Percentiles rank a stretch among this genome's conserved stretches.
Conservation (phyloP, 2,888 invertebrate genomes). For the Noctua comes region DNA sequence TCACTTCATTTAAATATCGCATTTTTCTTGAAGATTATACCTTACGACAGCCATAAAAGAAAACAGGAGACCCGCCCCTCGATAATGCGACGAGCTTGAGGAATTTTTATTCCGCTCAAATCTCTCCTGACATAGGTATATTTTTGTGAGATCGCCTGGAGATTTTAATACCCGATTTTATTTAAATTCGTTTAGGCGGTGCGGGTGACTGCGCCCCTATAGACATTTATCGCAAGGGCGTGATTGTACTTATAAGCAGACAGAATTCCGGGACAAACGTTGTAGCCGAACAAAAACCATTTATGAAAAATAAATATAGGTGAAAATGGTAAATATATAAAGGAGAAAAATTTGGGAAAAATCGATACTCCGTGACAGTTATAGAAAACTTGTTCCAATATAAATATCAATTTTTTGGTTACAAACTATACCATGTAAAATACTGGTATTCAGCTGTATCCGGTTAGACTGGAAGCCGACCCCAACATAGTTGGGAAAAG, state of each 20-base stretch:
- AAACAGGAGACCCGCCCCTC: conserved; percentile 88
- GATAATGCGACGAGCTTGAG: conserved; percentile 89
- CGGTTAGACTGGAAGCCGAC: too few species aligned
- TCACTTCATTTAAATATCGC: conserved; percentile 90
- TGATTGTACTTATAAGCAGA: conserved; percentile 87
- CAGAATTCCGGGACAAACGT: conserved; percentile 70
- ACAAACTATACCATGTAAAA: neutral
- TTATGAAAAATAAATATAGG: neutral
- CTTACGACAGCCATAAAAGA: conserved; percentile 90
- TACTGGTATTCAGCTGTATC: too few species aligned
- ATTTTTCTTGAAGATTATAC: conserved; percentile 91
- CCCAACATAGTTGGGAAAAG: too few species aligned
- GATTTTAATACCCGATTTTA: conserved; percentile 90
- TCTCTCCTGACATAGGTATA: conserved; percentile 90
- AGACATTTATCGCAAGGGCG: conserved; percentile 88
- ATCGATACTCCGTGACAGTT: neutral
- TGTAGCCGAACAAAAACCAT: conserved; percentile 26
- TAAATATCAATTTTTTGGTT: conserved; percentile 1
- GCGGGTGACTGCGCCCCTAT: conserved; percentile 84
- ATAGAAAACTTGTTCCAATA: neutral
- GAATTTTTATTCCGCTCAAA: conserved; percentile 90
- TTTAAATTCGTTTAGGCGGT: conserved; percentile 89
- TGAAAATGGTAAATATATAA: neutral
- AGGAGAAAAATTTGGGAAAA: neutral
- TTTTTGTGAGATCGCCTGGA: conserved; percentile 88